These are phyloP conservation scores for Myrmophylax atrothorax DNA, from an alignment of 2,113 vertebrate species.

Conservation along the genomic window DNA sequence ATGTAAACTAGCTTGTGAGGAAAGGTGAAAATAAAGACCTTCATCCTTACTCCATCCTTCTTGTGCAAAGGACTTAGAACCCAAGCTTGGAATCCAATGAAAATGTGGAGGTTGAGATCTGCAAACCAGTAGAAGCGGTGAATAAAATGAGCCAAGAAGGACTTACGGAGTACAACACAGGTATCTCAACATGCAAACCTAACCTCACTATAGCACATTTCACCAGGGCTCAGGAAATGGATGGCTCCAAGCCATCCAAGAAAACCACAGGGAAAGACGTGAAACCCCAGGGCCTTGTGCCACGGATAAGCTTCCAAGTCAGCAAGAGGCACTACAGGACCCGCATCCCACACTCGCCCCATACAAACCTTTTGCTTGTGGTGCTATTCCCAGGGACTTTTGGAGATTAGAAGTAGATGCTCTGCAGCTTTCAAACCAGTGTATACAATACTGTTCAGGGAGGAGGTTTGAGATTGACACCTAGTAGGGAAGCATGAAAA, in stretches of 20 bases:
- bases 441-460: not conserved
- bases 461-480: not conserved
- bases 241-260: not conserved
- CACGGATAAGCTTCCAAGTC: fast-evolving
- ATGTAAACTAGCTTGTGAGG: not conserved
- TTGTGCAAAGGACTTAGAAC: not conserved
- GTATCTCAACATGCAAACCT: not conserved
- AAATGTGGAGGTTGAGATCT: not conserved
- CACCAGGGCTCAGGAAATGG: not conserved
- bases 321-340: not conserved
- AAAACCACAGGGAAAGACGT: not conserved
- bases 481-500: not conserved
- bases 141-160: not conserved
- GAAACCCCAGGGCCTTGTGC: not conserved
- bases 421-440: not conserved
- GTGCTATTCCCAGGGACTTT: not conserved
- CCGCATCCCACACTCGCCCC: fast-evolving
- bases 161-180: fast-evolving
- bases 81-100: not conserved
- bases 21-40: not conserved
- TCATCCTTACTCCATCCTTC: not conserved
- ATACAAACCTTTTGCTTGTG: not conserved
- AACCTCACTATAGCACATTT: fast-evolving
- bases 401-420: not conserved
- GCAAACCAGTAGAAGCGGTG: not conserved